Conservation (phyloP, 2,888 invertebrate species). For the Drosophila neoperkinsi region DNA sequence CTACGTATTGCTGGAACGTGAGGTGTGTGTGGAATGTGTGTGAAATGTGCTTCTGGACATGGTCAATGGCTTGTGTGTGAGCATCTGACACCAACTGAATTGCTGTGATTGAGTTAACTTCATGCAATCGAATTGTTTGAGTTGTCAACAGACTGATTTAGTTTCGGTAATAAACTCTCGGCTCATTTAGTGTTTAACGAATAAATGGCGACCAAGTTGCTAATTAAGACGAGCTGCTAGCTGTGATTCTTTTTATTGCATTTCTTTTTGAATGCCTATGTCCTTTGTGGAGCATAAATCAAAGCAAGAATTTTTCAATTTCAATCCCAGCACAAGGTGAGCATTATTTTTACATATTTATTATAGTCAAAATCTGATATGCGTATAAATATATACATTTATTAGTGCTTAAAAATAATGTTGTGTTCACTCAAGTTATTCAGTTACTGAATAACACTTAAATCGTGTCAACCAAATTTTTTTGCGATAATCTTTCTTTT, state of each 20-base stretch:
- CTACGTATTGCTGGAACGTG: no score
- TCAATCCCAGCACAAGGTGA: constrained; percentile 27
- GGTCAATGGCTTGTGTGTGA: constrained; percentile 6
- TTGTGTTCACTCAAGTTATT: not conserved
- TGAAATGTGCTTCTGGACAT: constrained; percentile 7
- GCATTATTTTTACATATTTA: not conserved
- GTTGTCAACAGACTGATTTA: constrained; percentile 33
- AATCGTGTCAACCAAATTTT: not conserved
- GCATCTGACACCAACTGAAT: constrained; percentile 48
- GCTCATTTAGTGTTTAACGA: constrained; percentile 21
- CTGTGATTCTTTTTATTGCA: constrained; percentile 43
- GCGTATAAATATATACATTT: not conserved
- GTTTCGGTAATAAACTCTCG: constrained; percentile 23
- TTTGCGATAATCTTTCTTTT: not conserved
- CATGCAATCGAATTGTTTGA: constrained; percentile 50
- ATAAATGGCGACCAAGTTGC: constrained; percentile 34
- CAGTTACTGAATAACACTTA: not conserved
- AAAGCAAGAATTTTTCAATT: not conserved
- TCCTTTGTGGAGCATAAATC: not conserved
- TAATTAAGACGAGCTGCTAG: not conserved
- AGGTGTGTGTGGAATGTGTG: constrained; percentile 20
- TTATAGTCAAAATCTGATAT: not conserved
- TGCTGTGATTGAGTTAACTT: constrained; percentile 74
- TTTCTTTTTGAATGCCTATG: constrained; percentile 17
- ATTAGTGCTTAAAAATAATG: not conserved